Percentiles rank a stretch among this genome's conserved stretches.
Conservation (phyloP, 2,888 invertebrate species). For the Drosophila setosimentum region DNA sequence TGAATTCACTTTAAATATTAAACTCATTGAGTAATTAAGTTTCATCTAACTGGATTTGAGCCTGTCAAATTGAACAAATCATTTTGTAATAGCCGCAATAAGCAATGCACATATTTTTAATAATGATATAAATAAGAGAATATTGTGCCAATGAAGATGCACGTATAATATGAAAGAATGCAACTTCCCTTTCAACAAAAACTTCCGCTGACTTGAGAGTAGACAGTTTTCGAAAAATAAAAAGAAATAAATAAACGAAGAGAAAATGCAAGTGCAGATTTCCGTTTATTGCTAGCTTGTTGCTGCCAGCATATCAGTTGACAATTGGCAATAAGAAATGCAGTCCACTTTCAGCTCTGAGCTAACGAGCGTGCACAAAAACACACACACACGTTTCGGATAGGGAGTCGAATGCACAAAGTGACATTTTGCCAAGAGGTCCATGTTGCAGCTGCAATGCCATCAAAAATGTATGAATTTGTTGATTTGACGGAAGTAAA, state of each 20-base stretch:
- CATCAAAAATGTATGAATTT: constrained; percentile 75
- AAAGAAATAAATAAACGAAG: neutral
- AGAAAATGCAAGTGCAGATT: constrained; percentile 56
- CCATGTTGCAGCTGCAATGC: constrained; percentile 41
- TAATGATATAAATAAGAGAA: constrained; percentile 16
- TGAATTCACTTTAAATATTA: constrained; percentile 38
- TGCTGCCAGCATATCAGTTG: constrained; percentile 62
- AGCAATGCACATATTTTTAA: constrained; percentile 29
- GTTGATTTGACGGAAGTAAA: constrained; percentile 78
- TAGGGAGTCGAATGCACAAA: constrained; percentile 25
- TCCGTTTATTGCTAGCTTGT: constrained; percentile 60
- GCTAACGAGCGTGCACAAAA: constrained; percentile 27
- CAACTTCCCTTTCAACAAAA: constrained; percentile 53
- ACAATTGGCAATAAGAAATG: constrained; percentile 67
- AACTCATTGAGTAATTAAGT: constrained; percentile 10
- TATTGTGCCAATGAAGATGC: constrained; percentile 45
- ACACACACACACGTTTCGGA: neutral
- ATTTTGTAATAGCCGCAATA: constrained; percentile 9
- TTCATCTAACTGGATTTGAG: neutral
- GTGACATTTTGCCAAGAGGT: constrained; percentile 31
- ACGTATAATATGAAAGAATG: constrained; percentile 56
- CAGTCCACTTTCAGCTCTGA: constrained; percentile 50
- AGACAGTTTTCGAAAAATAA: constrained; percentile 22
- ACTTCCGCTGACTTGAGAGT: constrained; percentile 39
- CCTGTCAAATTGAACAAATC: neutral